Base-by-base conservation (phyloP, 2,113 vertebrate genomes). In the Clupea harengus region DNA sequence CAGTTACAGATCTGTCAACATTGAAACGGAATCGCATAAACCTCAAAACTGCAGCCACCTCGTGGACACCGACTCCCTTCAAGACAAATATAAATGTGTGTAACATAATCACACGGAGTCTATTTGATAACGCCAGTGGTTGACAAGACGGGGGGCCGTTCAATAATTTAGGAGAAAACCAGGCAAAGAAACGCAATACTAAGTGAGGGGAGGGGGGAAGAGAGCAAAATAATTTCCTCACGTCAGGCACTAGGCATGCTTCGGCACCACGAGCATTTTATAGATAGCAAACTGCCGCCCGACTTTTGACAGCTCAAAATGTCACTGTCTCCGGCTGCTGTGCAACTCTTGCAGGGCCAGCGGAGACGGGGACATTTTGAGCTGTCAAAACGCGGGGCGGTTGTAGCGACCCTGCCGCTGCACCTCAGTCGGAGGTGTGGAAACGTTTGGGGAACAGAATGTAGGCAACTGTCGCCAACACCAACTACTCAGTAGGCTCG, bases 251-350 rank as follows among this genome's bases (percentile, higher is more conserved):
- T 90, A 89, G 87, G 88, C 87, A 89, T 88, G 82, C 80, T 86
- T 80, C 90, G 90, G 86, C 83, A 87, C 75, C 18, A 52, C 45
- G 85, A 50, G 45, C 82, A 45, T 45, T 85, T 88, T 87, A 88
- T 81, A 92, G 88, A 92, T 84, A 83, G 89, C 47, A 86, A 89
- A 90, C 87, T 90, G 89, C 87, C 92, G 87, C 78, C 67, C 46
- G 87, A 49, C n/a, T 85, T 87, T 86, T 86, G 85, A 89, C 89
- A 90, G 90, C 89, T 89, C 87, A 83, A 90, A 91, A 91, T 90
- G 88, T 90, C 89, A 89, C 86, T 57, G 81, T 49, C 83, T 82
- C 85, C 75, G 81, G 18, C 72, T 78, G 49, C 28, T 45, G 81
- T 49, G 78, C 49, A 49, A 85, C 85, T 78, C 72, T 78, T 78